Conservation (phyloP, 2,797 vertebrate genomes). For the Rhabdophis nuchalis region DNA sequence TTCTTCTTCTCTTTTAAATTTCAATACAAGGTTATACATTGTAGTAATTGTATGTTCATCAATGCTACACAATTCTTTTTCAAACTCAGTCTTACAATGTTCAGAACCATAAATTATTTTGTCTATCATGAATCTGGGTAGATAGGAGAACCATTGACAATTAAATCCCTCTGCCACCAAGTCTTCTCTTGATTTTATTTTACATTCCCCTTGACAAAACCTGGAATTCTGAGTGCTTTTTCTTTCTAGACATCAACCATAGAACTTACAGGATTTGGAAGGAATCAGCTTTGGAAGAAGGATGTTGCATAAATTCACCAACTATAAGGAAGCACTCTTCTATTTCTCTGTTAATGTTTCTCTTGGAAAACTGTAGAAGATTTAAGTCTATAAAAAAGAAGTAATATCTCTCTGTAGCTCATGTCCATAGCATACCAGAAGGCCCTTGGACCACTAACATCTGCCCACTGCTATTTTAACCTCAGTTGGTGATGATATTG, state of each 20-base stretch:
- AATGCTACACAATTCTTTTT: not conserved
- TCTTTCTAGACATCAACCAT: not conserved
- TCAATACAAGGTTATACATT: not conserved
- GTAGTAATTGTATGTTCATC: not conserved
- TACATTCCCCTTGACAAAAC: not conserved
- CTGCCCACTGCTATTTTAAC: not conserved
- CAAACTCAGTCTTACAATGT: not conserved
- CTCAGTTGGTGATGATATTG: not conserved
- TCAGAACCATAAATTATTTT: not conserved
- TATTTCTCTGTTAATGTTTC: slow-evolving; percentile 26
- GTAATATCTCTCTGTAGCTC: slow-evolving; percentile 5
- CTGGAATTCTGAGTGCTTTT: not conserved
- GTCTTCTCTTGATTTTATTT: not conserved
- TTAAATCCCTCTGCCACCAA: not conserved
- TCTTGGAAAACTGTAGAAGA: slow-evolving; percentile 24
- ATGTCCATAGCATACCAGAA: not conserved
- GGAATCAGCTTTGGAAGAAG: not conserved
- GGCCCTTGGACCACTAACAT: not conserved
- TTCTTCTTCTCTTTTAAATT: not conserved
- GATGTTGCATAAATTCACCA: not conserved
- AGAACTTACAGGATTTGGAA: slow-evolving; percentile 6
- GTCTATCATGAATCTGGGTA: not conserved
- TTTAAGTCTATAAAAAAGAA: slow-evolving; percentile 24
- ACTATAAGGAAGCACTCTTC: slow-evolving; percentile 9
- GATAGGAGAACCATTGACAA: not conserved